Evolutionary conservation across 2,888 invertebrate genomes (phyloP).

Genomic region (Melanchra persicariae): DNA sequence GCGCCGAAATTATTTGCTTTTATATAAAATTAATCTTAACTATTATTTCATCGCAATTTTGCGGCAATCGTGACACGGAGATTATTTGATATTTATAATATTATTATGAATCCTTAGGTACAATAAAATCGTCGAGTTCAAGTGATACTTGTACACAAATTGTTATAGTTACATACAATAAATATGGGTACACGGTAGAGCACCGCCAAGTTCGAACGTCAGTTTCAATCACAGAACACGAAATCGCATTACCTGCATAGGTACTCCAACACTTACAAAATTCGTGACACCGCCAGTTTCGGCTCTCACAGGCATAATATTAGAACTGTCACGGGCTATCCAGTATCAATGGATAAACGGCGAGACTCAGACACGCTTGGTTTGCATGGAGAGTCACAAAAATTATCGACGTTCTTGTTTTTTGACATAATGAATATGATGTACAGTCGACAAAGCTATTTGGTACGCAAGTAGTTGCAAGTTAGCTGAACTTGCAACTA

Average conservation of each 20-base stretch:
- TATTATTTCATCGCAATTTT: conserved; percentile 32
- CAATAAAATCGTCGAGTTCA: conserved; percentile 10
- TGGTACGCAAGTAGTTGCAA: too few relatives aligned
- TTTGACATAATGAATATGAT: too few relatives aligned
- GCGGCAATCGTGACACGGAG: conserved; percentile 10
- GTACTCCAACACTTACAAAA: too few relatives aligned
- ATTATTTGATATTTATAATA: conserved; percentile 15
- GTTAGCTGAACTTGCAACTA: too few relatives aligned
- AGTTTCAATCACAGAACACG: neutral
- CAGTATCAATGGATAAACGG: too few relatives aligned
- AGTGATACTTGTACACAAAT: conserved; percentile 13
- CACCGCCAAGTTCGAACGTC: conserved; percentile 16
- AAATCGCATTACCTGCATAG: neutral
- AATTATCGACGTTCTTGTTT: too few relatives aligned
- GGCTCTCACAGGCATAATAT: too few relatives aligned
- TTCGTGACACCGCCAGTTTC: too few relatives aligned
- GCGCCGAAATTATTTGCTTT: conserved; percentile 26
- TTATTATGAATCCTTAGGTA: conserved; percentile 32
- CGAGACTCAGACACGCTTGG: too few relatives aligned
- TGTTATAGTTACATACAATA: conserved; percentile 11
- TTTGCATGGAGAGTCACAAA: too few relatives aligned
- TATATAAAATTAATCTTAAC: conserved; percentile 55
- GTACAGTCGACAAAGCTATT: too few relatives aligned
- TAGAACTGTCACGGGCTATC: too few relatives aligned
- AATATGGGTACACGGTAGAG: conserved; percentile 20